These are phyloP conservation scores for Nyctalus aviator DNA, from an alignment of 2,797 vertebrate genomes.

Conservation along the genomic window DNA sequence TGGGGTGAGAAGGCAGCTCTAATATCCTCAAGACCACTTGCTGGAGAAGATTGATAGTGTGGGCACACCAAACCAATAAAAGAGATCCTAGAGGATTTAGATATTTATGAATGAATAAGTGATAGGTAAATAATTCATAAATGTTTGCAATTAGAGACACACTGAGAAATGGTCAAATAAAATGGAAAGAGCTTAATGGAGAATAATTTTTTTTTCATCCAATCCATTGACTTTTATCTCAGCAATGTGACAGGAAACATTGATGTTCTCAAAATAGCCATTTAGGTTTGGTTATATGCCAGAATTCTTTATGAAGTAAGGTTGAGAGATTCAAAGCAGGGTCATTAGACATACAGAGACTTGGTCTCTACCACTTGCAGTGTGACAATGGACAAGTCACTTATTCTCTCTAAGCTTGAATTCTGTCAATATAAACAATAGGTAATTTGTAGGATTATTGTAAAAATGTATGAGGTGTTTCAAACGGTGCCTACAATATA, in stretches of 20 bases:
- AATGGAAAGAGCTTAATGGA: background rate
- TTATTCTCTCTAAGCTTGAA: background rate
- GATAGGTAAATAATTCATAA: background rate
- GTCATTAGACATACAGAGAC: background rate
- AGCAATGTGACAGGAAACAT: background rate
- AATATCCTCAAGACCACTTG: too few species aligned
- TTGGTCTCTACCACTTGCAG: background rate
- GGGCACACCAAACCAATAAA: too few species aligned
- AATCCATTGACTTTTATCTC: background rate
- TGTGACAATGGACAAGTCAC: background rate
- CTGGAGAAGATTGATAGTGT: too few species aligned
- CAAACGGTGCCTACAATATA: background rate
- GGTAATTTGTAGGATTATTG: background rate
- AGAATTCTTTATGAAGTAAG: background rate
- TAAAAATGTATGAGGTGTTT: slow-evolving; percentile 17
- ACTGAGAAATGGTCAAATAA: background rate
- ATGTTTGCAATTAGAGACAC: background rate
- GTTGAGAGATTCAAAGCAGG: background rate
- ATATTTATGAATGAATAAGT: background rate
- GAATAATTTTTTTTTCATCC: background rate
- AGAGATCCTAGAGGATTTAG: background rate
- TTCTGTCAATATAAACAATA: background rate
- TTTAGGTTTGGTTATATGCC: background rate
- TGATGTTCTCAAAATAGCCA: background rate
- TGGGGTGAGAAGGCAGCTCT: too few species aligned